These are phyloP conservation scores for Drosophila tsacasi DNA, from an alignment of 1,140 invertebrate genomes.

Conservation along the genomic window DNA sequence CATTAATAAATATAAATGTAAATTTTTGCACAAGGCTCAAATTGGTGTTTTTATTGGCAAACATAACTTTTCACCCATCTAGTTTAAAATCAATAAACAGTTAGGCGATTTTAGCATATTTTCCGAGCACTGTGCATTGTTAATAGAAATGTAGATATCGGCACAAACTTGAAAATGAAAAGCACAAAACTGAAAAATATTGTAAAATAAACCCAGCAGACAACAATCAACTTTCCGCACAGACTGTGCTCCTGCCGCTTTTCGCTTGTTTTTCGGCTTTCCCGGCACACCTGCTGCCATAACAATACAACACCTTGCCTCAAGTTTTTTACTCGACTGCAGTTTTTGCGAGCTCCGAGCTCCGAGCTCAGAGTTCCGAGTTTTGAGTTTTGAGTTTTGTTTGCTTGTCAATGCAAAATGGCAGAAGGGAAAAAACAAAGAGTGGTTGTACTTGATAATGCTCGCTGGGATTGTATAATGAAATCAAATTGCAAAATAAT, in stretches of 20 bases:
- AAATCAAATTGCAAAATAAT: conserved; percentile 77
- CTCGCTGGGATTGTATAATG: conserved; percentile 54
- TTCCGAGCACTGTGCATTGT: conserved; percentile 48
- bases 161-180: conserved; percentile 23
- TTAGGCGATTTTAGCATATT: conserved; percentile 50
- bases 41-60: conserved; percentile 17
- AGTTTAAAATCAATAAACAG: conserved; percentile 64
- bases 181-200: conserved; percentile 50
- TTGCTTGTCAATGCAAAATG: conserved; percentile 72
- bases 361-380: conserved; percentile 18
- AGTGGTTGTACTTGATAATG: conserved; percentile 58
- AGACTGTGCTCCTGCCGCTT: conserved; percentile 45
- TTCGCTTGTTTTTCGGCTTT: conserved; percentile 51
- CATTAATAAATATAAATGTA: conserved; percentile 23
- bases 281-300: conserved; percentile 59
- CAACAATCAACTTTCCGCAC: conserved; percentile 72
- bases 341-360: conserved; percentile 41
- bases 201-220: conserved; percentile 48
- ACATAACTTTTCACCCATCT: conserved; percentile 40
- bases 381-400: conserved; percentile 56
- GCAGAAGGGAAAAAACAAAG: conserved; percentile 27
- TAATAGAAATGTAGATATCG: conserved; percentile 12
- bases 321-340: conserved; percentile 59
- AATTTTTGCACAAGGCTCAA: conserved; percentile 4
- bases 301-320: conserved; percentile 64